Evolutionary conservation across 53 echinoderm and acorn worm species (phyloP).

Genomic region (Pentamera pediparva): DNA sequence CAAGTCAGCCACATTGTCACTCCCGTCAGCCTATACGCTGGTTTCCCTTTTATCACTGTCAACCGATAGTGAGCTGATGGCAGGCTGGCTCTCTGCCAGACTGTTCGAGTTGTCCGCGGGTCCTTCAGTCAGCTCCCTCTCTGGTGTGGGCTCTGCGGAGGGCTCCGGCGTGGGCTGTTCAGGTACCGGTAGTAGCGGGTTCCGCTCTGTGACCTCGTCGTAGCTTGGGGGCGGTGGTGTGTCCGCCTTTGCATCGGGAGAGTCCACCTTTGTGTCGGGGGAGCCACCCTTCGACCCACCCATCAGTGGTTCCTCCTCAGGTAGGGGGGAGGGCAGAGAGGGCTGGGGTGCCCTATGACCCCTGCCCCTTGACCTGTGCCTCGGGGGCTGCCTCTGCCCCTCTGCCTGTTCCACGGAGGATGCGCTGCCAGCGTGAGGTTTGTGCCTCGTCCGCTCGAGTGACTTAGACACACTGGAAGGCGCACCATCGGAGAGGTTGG

Average conservation of each 20-base stretch:
- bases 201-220: slow-evolving; percentile 19
- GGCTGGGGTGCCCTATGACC: background rate
- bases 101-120: background rate
- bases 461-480: slow-evolving; percentile 20
- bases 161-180: background rate
- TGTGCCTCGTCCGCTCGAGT: slow-evolving; percentile 6
- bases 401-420: slow-evolving; percentile 23
- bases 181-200: background rate
- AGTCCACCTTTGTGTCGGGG: background rate
- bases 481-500: background rate
- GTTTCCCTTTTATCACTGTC: slow-evolving; percentile 26
- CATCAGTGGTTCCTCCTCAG: slow-evolving; percentile 1
- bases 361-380: background rate
- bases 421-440: slow-evolving; percentile 14
- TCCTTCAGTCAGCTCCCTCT: no score
- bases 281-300: no score
- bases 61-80: background rate
- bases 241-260: background rate
- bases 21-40: background rate
- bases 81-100: background rate
- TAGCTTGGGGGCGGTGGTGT: slow-evolving; percentile 8
- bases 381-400: slow-evolving; percentile 2
- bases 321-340: background rate
- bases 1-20: background rate
- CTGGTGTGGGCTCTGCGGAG: background rate